Conservation (phyloP, 2,797 vertebrate species). For the Sebastiscus tertius region DNA sequence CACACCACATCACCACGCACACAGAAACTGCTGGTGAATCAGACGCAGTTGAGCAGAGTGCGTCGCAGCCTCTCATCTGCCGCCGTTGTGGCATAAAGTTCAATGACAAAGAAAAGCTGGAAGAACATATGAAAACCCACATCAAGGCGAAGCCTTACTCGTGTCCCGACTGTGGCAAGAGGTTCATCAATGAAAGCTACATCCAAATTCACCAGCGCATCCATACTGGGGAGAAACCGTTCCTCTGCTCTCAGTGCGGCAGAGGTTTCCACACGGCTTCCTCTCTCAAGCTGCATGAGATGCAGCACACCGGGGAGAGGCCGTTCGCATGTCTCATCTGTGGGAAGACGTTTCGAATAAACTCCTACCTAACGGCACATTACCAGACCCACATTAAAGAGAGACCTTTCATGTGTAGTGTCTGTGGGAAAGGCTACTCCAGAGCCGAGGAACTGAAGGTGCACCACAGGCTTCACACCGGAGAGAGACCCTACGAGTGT, state of each 20-base stretch:
- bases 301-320: conserved; percentile 72
- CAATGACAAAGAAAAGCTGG: conserved; percentile 60
- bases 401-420: conserved; percentile 68
- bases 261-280: conserved; percentile 70
- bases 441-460: conserved; percentile 76
- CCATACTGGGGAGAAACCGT: conserved; percentile 73
- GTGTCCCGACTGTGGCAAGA: conserved; percentile 78
- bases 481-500: conserved; percentile 76
- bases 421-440: conserved; percentile 78
- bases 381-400: conserved; percentile 77
- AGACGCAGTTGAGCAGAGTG: neutral
- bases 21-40: conserved; percentile 3
- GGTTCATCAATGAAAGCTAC: conserved; percentile 76
- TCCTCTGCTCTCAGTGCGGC: conserved; percentile 74
- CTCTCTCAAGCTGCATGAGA: conserved; percentile 75
- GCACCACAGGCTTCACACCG: conserved; percentile 77
- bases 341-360: conserved; percentile 72
- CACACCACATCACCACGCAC: conserved; percentile 60
- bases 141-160: conserved; percentile 75
- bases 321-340: conserved; percentile 73
- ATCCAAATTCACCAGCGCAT: conserved; percentile 76
- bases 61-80: conserved; percentile 52
- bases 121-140: conserved; percentile 73
- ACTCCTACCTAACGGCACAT: conserved; percentile 74
- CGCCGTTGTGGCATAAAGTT: conserved; percentile 69